Evolutionary conservation across 35 echinoderm and acorn worm genomes (phyloP), one percentile per base, ranked within the genome.

Genomic region (Lytechinus pictus): DNA sequence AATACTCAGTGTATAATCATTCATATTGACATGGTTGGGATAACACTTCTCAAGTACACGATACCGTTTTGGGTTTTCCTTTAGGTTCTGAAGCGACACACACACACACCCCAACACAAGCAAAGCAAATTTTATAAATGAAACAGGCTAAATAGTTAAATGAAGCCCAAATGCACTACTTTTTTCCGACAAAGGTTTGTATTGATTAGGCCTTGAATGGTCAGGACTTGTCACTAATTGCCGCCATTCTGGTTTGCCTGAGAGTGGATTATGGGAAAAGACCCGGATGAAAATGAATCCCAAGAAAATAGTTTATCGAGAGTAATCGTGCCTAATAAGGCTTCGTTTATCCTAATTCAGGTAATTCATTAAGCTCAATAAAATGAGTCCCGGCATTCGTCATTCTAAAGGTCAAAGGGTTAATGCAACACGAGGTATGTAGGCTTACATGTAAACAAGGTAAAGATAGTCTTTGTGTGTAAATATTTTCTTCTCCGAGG

Each of bases 161-260:
- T 79, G 6, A 79, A 79, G 66, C 16, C 16, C 19, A 79, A 58
- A 79, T 79, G 66, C 66, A 79, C 66, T 79, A 14, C 56, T 79
- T 79, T 14, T 79, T 79, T 6, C 66, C 66, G 66, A 79, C 66
- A 79, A 79, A 79, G 66, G 21, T 79, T 16, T 79, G 11, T 54
- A 52, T 54, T 27, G 44, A 90, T 90, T 54, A 90, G 29, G 52
- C 16, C 14, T 54, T 10, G 88, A 52, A 90, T 52, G 29, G 52
- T 90, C 88, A 28, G 2, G 52, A 90, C 29, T 90, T 90, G 28
- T 44, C 16, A 14, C 28, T 90, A 90, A 90, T 90, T 90, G 88
- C 88, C 88, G 88, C 88, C 88, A 90, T 90, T 90, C 52, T 90
- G 28, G 88, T 44, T 90, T 13, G 88, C 52, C 44, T 90, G 88